A percentile compares a stretch with the other conserved stretches of the same genome.
Conservation (phyloP, 2,888 invertebrate genomes). For the Brachylomia viminalis region DNA sequence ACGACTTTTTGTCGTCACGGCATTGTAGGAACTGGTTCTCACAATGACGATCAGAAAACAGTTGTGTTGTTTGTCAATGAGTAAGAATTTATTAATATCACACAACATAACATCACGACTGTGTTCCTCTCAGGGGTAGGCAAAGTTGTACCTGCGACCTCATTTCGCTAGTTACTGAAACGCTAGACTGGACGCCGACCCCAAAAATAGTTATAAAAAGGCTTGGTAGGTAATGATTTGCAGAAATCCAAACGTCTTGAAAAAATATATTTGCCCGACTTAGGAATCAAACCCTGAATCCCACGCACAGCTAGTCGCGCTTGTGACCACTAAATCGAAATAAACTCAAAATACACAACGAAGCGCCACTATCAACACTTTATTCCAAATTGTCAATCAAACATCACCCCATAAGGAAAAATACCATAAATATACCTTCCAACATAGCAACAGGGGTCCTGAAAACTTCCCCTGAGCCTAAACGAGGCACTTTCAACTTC, state of each 20-base stretch:
- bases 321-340: not conserved
- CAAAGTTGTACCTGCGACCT: not conserved
- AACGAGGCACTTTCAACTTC: conserved; percentile 59
- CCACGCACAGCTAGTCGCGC: no score
- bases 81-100: not conserved
- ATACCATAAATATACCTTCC: conserved; percentile 1
- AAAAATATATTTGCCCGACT: no score
- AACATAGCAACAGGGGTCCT: conserved; percentile 23
- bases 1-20: conserved; percentile 5
- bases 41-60: not conserved
- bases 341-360: not conserved
- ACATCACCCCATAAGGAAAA: conserved; percentile 16
- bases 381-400: not conserved
- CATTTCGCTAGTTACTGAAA: not conserved
- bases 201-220: no score
- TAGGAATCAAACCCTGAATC: no score
- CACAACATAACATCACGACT: not conserved
- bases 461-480: conserved; percentile 6
- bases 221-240: no score
- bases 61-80: not conserved
- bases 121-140: no score
- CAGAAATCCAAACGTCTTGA: no score
- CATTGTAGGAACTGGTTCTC: not conserved
- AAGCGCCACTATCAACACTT: not conserved
- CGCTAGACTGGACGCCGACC: no score